Evolutionary conservation across 1,140 invertebrate species (phyloP).

Genomic region (Zaprionus inermis): DNA sequence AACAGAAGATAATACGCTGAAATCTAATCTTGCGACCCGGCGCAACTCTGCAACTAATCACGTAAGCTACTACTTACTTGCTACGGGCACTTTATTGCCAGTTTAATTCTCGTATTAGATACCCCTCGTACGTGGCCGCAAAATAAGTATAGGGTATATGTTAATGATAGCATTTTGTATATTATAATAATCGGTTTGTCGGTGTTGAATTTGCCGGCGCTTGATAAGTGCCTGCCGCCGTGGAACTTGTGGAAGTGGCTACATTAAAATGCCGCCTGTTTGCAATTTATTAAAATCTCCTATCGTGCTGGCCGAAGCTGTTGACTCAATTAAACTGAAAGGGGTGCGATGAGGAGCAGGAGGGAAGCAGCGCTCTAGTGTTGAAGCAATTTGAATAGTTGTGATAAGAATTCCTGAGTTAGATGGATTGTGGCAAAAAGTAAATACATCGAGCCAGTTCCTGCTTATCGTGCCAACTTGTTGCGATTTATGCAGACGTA

Average conservation of each 20-base stretch:
- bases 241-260: conserved; percentile 68
- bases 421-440: neutral
- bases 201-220: conserved; percentile 69
- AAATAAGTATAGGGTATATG: conserved; percentile 26
- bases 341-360: neutral
- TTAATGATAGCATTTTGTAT: conserved; percentile 77
- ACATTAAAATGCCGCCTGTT: conserved; percentile 63
- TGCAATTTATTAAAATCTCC: conserved; percentile 66
- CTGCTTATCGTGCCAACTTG: neutral
- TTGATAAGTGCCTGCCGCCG: conserved; percentile 62
- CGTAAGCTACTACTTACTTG: neutral
- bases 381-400: conserved; percentile 5
- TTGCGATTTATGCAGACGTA: conserved; percentile 8
- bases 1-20: too few species aligned
- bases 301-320: conserved; percentile 22
- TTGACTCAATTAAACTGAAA: conserved; percentile 29
- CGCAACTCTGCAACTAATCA: neutral
- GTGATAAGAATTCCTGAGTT: neutral
- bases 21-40: neutral
- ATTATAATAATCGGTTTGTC: conserved; percentile 68
- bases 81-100: neutral
- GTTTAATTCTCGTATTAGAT: neutral
- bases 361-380: neutral
- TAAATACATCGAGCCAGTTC: neutral
- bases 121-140: neutral